A percentile compares a stretch with the other conserved stretches of the same genome.
Conservation (phyloP, 2,888 invertebrate genomes). For the Megalurothrips usitatus region DNA sequence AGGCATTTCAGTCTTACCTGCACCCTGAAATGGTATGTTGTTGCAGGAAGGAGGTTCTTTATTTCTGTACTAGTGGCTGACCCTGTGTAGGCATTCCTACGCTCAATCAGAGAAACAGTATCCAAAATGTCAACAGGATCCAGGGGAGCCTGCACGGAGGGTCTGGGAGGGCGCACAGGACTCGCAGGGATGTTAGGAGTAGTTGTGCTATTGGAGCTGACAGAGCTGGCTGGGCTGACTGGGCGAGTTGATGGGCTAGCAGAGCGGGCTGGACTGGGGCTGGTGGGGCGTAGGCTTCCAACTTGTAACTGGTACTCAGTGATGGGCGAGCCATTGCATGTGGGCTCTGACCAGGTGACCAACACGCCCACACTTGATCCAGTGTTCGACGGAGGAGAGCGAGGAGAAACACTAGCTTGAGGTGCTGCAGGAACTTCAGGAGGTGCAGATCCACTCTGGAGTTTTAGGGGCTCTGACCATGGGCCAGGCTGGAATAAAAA, state of each 20-base stretch:
- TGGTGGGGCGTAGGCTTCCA: slow-evolving; percentile 46
- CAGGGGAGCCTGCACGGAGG: background rate
- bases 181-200: background rate
- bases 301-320: slow-evolving; percentile 76
- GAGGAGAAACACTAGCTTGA: slow-evolving; percentile 45
- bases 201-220: slow-evolving; percentile 3
- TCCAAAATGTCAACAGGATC: slow-evolving; percentile 6
- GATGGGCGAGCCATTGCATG: slow-evolving; percentile 73
- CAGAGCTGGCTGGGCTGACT: slow-evolving; percentile 3
- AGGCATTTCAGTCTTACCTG: slow-evolving; percentile 43
- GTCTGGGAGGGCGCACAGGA: background rate
- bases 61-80: slow-evolving; percentile 60
- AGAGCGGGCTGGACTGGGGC: slow-evolving; percentile 57
- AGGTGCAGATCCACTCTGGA: slow-evolving; percentile 73
- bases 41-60: slow-evolving; percentile 69
- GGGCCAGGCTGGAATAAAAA: slow-evolving; percentile 55
- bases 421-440: slow-evolving; percentile 68
- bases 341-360: slow-evolving; percentile 75
- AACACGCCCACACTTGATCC: slow-evolving; percentile 51
- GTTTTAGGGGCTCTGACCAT: slow-evolving; percentile 69
- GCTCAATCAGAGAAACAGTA: slow-evolving; percentile 30
- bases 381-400: slow-evolving; percentile 48
- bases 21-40: slow-evolving; percentile 74
- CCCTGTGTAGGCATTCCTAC: slow-evolving; percentile 45
- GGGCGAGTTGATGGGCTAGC: slow-evolving; percentile 45